These are phyloP conservation scores for Falco columbarius DNA, from an alignment of 2,797 vertebrate species.

Conservation along the genomic window DNA sequence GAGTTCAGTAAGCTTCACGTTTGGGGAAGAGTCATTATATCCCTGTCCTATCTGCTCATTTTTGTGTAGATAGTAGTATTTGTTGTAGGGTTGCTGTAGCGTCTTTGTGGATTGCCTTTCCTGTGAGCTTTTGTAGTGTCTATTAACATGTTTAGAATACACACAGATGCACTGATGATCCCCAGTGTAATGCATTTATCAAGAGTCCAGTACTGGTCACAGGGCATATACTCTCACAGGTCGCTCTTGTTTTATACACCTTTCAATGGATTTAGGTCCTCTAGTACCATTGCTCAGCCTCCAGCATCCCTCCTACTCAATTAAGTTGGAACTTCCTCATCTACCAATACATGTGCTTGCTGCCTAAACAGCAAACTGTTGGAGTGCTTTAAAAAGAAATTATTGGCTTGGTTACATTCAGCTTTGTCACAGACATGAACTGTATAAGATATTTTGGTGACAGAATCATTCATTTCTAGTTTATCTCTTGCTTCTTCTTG, in stretches of 20 bases:
- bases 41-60: not conserved
- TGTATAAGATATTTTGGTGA: constrained; percentile 33
- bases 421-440: not conserved
- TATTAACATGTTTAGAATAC: not conserved
- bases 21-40: not conserved
- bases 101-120: not conserved
- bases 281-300: not conserved
- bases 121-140: not conserved
- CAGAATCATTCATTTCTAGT: constrained; percentile 29
- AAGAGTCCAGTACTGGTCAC: not conserved
- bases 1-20: not conserved
- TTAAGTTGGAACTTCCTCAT: constrained; percentile 45
- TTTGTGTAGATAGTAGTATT: not conserved
- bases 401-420: not conserved
- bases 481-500: constrained; percentile 47
- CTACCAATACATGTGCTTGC: not conserved
- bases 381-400: not conserved
- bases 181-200: not conserved
- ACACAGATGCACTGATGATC: not conserved
- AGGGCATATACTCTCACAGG: not conserved
- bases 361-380: constrained; percentile 37
- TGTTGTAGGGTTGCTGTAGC: not conserved
- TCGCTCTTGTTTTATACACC: not conserved
- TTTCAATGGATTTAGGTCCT: constrained; percentile 22
- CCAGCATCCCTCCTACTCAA: not conserved